A percentile compares a stretch with the other conserved stretches of the same genome.
Conservation (phyloP, 2,888 invertebrate genomes). For the Agrochola lychnidis region DNA sequence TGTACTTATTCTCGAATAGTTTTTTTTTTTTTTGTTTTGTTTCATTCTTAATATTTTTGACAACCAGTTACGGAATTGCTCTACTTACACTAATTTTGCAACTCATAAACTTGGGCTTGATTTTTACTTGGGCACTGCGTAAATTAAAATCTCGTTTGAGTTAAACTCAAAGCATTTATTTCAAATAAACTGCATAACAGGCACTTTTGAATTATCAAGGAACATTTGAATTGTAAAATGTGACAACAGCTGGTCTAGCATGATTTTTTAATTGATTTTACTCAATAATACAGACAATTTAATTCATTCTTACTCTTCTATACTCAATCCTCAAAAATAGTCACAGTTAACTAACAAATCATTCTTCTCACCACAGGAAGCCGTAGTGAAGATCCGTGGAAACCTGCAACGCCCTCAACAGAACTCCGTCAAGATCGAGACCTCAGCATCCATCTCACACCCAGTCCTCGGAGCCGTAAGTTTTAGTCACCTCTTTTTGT, state of each 20-base stretch:
- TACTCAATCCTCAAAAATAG: not conserved
- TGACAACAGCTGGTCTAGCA: not conserved
- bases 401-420: slow-evolving; percentile 74
- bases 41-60: not conserved
- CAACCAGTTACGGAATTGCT: not conserved
- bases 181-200: too few species aligned
- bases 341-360: not conserved
- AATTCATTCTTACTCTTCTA: not conserved
- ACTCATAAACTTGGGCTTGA: not conserved
- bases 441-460: slow-evolving; percentile 78
- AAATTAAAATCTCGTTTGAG: not conserved
- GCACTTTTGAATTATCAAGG: too few species aligned
- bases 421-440: slow-evolving; percentile 80
- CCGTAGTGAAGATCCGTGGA: slow-evolving; percentile 77
- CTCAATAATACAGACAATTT: not conserved
- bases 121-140: not conserved
- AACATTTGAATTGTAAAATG: too few species aligned
- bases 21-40: not conserved
- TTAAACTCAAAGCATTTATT: too few species aligned
- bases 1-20: not conserved
- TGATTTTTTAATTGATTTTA: not conserved
- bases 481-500: slow-evolving; percentile 34
- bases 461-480: slow-evolving; percentile 83
- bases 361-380: slow-evolving; percentile 76
- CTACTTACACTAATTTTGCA: not conserved